Evolutionary conservation across 2,888 invertebrate species (phyloP), one percentile per base, ranked within the genome.

Genomic region (Drosophila affinis): DNA sequence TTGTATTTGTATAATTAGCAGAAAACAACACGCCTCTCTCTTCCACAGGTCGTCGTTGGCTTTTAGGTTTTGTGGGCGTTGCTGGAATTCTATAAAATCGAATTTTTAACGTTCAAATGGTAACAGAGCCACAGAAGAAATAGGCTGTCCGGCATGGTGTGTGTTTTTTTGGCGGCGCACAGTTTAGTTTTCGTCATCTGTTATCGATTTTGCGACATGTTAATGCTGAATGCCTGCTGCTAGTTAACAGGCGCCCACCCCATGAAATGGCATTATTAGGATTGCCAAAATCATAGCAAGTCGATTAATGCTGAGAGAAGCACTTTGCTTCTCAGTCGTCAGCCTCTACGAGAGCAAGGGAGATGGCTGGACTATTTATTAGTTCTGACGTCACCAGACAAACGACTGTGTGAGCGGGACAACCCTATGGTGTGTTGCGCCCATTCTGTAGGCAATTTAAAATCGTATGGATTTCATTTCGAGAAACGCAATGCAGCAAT

Each of bases 81-180:
- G 86, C 86, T 79, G 73, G 86, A 86, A 86, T 88, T 85, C 79
- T 89, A 80, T 84, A 89, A 89, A 89, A 89, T 89, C 89, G 89
- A 90, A 90, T 90, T 89, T 89, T 89, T 87, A 89, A 90, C 89
- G 90, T 88, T 86, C 83, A 90, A 90, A 87, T 78, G 80, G 67
- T 81, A 89, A 83, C 85, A 88, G 89, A 88, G 79, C 21, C 76
- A 54, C 89, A 89, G 89, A 60, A 87, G 46, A 56, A 24, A 58
- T 54, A 75, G 75, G 65, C 53, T 53, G 55, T 18, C 54, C 48
- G 32, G 7, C 48, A 44, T 49, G 39, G 49, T 44, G 12, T 18
- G 17, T 55, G 61, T 54, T 39, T 45, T 39, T 10, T 44, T 60
- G 60, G 70, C 48, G 60, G 32, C 21, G 45, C 32, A 29, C 21